A percentile compares a stretch with the other conserved stretches of the same genome.
Conservation (phyloP, 2,113 vertebrate species). For the Isichthys henryi region DNA sequence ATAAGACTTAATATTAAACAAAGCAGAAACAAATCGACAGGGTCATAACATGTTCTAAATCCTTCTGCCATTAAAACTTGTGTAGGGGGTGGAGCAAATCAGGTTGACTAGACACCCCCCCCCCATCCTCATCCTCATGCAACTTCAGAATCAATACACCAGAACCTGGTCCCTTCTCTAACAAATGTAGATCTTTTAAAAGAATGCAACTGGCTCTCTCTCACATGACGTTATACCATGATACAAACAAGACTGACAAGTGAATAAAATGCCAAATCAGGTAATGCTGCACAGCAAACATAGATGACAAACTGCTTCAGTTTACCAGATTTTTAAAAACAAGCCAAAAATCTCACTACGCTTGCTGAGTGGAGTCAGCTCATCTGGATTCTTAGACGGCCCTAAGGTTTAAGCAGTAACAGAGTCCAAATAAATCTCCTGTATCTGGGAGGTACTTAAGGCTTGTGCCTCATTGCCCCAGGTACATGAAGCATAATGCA, state of each 20-base stretch:
- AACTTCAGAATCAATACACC: neutral
- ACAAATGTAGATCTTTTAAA: neutral
- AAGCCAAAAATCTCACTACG: conserved; percentile 23
- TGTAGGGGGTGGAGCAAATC: neutral
- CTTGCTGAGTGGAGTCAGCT: conserved; percentile 43
- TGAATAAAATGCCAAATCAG: neutral
- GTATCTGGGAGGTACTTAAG: neutral
- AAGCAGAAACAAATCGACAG: neutral
- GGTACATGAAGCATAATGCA: neutral
- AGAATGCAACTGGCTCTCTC: neutral
- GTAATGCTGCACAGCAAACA: neutral
- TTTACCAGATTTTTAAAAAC: conserved; percentile 17
- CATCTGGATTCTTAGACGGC: conserved; percentile 48
- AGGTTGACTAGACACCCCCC: neutral
- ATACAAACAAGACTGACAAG: neutral
- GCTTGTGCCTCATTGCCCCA: neutral
- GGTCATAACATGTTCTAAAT: neutral
- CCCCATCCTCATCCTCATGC: neutral
- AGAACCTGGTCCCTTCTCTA: neutral
- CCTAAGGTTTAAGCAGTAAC: conserved; percentile 50
- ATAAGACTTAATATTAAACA: neutral
- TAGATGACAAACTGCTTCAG: conserved; percentile 26
- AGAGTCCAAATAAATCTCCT: conserved; percentile 45
- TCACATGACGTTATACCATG: neutral
- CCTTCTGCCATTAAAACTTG: neutral